Evolutionary conservation across 2,888 invertebrate species (phyloP).

Genomic region (Teinopalpus imperialis): DNA sequence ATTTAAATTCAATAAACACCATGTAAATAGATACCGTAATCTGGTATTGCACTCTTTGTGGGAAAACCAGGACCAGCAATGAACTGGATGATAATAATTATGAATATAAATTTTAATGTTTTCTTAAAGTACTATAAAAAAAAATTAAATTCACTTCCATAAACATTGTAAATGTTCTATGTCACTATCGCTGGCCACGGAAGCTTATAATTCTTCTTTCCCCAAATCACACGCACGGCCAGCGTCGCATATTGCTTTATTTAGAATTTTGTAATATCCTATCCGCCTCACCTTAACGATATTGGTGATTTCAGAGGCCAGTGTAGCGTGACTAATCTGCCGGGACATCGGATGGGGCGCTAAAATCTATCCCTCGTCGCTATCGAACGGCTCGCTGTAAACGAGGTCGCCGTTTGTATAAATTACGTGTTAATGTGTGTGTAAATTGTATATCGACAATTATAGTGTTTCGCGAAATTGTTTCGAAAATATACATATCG

Average conservation of each 20-base stretch:
- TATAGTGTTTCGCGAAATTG: too few relatives aligned
- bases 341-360: constrained; percentile 55
- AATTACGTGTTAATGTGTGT: constrained; percentile 22
- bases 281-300: constrained; percentile 50
- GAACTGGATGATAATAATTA: too few relatives aligned
- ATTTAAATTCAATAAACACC: too few relatives aligned
- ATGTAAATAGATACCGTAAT: too few relatives aligned
- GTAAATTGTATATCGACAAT: constrained; percentile 9
- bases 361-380: constrained; percentile 37
- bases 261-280: constrained; percentile 60
- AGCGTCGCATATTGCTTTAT: constrained; percentile 60
- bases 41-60: too few relatives aligned
- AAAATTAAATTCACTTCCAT: constrained; percentile 9
- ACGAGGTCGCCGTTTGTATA: constrained; percentile 24
- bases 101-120: too few relatives aligned
- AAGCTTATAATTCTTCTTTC: constrained; percentile 27
- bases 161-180: constrained; percentile 2
- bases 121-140: background rate
- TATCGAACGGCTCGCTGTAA: constrained; percentile 4
- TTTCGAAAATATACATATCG: too few relatives aligned
- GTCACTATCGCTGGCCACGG: constrained; percentile 8
- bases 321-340: constrained; percentile 62
- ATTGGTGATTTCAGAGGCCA: constrained; percentile 47
- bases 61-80: too few relatives aligned
- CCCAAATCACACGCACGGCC: constrained; percentile 61